Evolutionary conservation across 2,797 vertebrate species (phyloP).

Genomic region (Pipistrellus nathusii): DNA sequence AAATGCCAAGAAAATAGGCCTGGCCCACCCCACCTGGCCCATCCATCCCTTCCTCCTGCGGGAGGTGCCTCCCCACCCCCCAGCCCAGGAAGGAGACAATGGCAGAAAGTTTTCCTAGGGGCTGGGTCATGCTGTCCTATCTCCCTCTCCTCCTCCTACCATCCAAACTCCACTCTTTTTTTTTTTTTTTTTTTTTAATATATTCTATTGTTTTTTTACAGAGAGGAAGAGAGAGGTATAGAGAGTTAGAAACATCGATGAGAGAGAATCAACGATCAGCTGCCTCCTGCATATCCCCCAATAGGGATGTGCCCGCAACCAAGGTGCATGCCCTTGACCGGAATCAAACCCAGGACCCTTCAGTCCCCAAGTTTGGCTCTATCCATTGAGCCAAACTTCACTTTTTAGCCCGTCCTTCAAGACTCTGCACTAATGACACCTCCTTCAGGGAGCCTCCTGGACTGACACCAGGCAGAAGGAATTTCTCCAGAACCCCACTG

Average conservation of each 20-base stretch:
- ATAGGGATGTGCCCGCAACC: too few relatives aligned
- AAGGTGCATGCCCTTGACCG: too few relatives aligned
- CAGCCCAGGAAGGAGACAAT: not conserved
- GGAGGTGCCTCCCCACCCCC: not conserved
- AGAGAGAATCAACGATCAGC: too few relatives aligned
- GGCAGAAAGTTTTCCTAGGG: not conserved
- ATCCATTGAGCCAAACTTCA: not conserved
- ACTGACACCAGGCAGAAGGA: not conserved
- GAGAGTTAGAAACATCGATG: too few relatives aligned
- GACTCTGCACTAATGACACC: not conserved
- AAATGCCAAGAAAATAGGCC: not conserved
- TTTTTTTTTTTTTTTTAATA: too few relatives aligned
- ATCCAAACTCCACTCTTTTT: not conserved
- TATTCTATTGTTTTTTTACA: too few relatives aligned
- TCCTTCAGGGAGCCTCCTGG: conserved; percentile 8
- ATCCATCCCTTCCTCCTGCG: not conserved
- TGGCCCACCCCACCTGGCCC: not conserved
- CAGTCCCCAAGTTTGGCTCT: too few relatives aligned
- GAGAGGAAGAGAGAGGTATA: too few relatives aligned
- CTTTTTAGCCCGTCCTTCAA: not conserved
- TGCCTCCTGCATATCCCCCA: too few relatives aligned
- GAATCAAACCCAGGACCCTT: too few relatives aligned
- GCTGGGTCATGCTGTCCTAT: not conserved
- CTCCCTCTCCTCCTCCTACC: not conserved
- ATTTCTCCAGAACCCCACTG: not conserved